Base-by-base conservation (phyloP, 2,888 invertebrate genomes). In the Atethmia centrago region DNA sequence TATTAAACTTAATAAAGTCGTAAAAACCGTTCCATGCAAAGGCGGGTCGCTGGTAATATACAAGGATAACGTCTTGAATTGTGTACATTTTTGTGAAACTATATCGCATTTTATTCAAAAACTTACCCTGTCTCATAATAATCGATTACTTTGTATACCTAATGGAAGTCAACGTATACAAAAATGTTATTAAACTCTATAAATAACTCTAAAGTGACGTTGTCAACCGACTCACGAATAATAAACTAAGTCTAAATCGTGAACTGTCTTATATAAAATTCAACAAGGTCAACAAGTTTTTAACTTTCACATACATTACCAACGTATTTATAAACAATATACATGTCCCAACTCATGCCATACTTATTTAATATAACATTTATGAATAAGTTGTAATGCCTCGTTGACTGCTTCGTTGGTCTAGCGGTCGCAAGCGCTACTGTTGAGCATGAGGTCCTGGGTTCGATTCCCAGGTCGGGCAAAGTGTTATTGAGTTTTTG, bases 271-370 rank as follows among this genome's bases (percentile, higher is more conserved):
- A 42, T 77, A 56, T 25, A 36, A 55, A 36, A 78, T 66, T 79
- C 51, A 63, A 28, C 40, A 67, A 74, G 66, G 80, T 63, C 74
- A 53, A 19, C 49, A 73, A 73, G 3, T 73, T 61, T 25, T 31
- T 12, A 65, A 56, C 64, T 55, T 62, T 10, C 40, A 73, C 40
- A 16, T 14, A 16, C 19, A 66, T 73, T 40, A 72, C n/a, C n/a
- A n/a, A n/a, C n/a, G 21, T 72, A 77, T 72, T 77, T 79, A 77
- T 73, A 61, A 51, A 65, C 49, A 51, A 1, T 36, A n/a, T 53
- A 59, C 0, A 61, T 61, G 49, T 63, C 53, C 25, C 12, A 36
- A 16, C 55, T 65, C 19, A 49, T 71, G 53, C 9, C 16, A 49
- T 14, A 56, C 28, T 25, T 47, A 53, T 7, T 14, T n/a, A 51